A percentile compares a stretch with the other conserved stretches of the same genome.
These are phyloP conservation scores for Drosophila orosa DNA, from an alignment of 1,140 invertebrate species.

Conservation along the genomic window DNA sequence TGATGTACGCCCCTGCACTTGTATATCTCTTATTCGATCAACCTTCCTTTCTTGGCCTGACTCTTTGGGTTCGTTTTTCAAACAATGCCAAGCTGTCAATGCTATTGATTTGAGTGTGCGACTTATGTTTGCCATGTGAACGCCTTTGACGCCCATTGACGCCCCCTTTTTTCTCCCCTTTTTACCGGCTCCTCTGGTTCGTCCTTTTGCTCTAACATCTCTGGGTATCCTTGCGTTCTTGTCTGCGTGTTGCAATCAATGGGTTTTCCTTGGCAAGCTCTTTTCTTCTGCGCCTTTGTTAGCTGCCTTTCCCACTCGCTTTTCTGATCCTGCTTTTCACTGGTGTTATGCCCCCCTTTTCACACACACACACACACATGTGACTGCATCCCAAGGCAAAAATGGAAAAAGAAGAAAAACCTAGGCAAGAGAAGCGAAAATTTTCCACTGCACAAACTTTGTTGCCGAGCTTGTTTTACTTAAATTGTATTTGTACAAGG, in stretches of 20 bases:
- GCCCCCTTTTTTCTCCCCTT: conserved; percentile 1
- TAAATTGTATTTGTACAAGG: conserved; percentile 65
- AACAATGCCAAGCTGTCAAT: conserved; percentile 73
- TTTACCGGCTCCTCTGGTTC: neutral
- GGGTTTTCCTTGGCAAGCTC: conserved; percentile 46
- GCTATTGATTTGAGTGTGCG: conserved; percentile 77
- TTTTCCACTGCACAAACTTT: conserved; percentile 58
- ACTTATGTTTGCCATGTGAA: conserved; percentile 78
- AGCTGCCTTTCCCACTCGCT: conserved; percentile 11
- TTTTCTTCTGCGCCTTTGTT: conserved; percentile 28
- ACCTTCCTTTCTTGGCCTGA: conserved; percentile 30
- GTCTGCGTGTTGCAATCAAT: conserved; percentile 65
- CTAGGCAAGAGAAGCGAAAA: conserved; percentile 21
- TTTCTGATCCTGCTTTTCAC: conserved; percentile 30
- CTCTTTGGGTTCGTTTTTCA: conserved; percentile 45
- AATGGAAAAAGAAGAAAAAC: conserved; percentile 28
- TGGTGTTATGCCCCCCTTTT: neutral
- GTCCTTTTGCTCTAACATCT: conserved; percentile 9
- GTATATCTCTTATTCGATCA: conserved; percentile 37
- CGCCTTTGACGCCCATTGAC: conserved; percentile 50
- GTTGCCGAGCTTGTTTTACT: conserved; percentile 70
- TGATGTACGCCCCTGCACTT: conserved; percentile 2
- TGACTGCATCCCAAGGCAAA: conserved; percentile 42
- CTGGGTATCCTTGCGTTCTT: conserved; percentile 28
- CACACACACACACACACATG: conserved; percentile 4